Evolutionary conservation across 92 coral and sea anemone genomes (phyloP).

Genomic region (Phenganax stokvisi): DNA sequence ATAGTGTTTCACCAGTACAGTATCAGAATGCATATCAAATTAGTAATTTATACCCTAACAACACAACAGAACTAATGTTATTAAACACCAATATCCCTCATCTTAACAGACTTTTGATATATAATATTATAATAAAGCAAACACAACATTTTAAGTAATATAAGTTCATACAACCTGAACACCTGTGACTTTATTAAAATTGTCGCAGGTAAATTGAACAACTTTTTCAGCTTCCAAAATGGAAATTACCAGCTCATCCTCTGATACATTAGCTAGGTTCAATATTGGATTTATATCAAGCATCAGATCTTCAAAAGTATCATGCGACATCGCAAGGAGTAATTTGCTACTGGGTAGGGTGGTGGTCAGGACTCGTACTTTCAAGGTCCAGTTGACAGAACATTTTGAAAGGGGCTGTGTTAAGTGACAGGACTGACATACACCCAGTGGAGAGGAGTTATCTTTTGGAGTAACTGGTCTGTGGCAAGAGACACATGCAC

Average conservation of each 20-base stretch:
- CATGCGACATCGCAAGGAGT: neutral
- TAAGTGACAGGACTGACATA: slow-evolving; percentile 18
- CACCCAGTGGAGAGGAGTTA: slow-evolving; percentile 1
- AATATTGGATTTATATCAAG: neutral
- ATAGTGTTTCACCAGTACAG: no score
- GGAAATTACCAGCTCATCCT: slow-evolving; percentile 14
- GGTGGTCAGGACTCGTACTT: neutral
- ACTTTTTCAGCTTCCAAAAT: neutral
- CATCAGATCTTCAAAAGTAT: neutral
- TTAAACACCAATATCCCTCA: no score
- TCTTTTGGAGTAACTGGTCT: neutral
- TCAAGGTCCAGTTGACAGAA: neutral
- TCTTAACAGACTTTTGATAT: no score
- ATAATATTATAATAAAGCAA: no score
- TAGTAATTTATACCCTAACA: no score
- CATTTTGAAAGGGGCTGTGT: slow-evolving; percentile 16
- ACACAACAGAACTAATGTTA: no score
- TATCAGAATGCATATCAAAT: no score
- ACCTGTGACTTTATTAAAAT: no score
- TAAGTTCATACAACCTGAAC: no score
- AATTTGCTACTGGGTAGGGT: neutral
- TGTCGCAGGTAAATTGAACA: no score
- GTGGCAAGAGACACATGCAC: neutral
- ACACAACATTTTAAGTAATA: no score
- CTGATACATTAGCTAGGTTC: neutral